These are phyloP conservation scores for Scaptomyza pallida DNA, from an alignment of 1,140 invertebrate genomes.

Conservation along the genomic window DNA sequence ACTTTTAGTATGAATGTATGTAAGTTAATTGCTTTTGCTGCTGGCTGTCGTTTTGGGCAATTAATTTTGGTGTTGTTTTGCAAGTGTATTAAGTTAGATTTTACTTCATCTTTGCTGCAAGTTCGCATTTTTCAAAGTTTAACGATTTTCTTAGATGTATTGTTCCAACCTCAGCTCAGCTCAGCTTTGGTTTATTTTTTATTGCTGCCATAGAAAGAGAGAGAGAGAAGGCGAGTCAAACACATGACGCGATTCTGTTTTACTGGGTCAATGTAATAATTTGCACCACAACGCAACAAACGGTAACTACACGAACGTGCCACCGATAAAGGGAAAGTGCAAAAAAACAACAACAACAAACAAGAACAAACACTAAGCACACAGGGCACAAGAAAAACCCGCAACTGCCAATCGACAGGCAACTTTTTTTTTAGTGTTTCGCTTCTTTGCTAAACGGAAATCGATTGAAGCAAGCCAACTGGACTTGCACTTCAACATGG, in stretches of 20 bases:
- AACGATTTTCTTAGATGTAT: conserved; percentile 1
- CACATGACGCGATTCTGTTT: conserved; percentile 44
- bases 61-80: conserved; percentile 44
- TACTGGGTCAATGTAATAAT: conserved; percentile 79
- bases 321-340: conserved; percentile 61
- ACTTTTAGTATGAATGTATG: conserved; percentile 10
- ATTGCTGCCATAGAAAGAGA: too few relatives aligned
- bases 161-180: conserved; percentile 2
- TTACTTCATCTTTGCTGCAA: conserved; percentile 7
- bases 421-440: conserved; percentile 66
- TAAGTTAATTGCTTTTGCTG: conserved; percentile 66
- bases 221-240: too few relatives aligned
- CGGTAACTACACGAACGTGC: conserved; percentile 67
- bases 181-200: conserved; percentile 8
- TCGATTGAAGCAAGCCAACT: conserved; percentile 62
- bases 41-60: conserved; percentile 30
- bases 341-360: conserved; percentile 35
- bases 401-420: conserved; percentile 43
- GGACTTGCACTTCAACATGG: conserved; percentile 30
- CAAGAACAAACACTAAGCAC: conserved; percentile 26
- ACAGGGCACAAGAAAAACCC: conserved; percentile 16
- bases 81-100: neutral
- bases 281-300: conserved; percentile 65
- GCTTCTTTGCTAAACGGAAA: conserved; percentile 75
- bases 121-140: neutral